Conservation (phyloP, 2,113 vertebrate species). For the Rhinolophus sinicus region DNA sequence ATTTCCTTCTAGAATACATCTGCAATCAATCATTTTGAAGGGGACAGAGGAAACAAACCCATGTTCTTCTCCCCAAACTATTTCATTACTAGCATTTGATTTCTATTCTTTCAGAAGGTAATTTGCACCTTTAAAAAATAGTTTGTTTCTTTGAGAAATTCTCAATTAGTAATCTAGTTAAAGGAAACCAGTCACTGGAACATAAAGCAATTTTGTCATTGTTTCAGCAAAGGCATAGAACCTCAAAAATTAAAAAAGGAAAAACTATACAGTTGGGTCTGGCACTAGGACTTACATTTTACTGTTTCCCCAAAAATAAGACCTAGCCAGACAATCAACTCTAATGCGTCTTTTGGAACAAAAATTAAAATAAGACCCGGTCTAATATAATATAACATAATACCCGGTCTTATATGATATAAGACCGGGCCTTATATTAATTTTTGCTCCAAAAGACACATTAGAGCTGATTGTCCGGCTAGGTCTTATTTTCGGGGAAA, state of each 20-base stretch:
- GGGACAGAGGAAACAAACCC: not conserved
- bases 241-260: not conserved
- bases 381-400: too few species aligned
- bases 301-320: too few species aligned
- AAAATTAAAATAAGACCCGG: too few species aligned
- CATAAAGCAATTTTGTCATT: not conserved
- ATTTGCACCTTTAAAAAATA: not conserved
- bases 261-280: not conserved
- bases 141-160: constrained; percentile 16
- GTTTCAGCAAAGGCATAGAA: not conserved
- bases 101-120: constrained; percentile 25
- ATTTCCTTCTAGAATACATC: not conserved
- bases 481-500: too few species aligned
- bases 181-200: not conserved
- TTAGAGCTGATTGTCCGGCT: too few species aligned
- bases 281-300: not conserved
- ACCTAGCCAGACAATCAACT: too few species aligned
- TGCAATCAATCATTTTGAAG: constrained; percentile 31
- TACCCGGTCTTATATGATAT: too few species aligned
- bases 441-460: too few species aligned
- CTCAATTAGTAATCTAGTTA: constrained; percentile 40
- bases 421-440: too few species aligned
- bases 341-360: too few species aligned
- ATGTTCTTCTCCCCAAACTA: not conserved
- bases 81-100: constrained; percentile 5